Conservation (phyloP, 2,888 invertebrate species). For the Apamea epomidion region DNA sequence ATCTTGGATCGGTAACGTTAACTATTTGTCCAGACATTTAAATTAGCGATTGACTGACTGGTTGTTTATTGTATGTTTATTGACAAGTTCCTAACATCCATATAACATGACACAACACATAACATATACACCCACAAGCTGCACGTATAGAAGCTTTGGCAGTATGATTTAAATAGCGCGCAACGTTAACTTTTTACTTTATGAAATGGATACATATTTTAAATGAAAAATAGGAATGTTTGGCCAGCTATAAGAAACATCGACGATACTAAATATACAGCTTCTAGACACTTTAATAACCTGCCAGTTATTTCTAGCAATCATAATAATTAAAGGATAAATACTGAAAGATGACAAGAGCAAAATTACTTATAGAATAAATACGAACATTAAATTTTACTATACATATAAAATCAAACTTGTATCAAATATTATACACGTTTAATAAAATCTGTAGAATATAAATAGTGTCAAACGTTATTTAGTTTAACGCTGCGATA, state of each 20-base stretch:
- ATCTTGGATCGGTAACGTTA: too few relatives aligned
- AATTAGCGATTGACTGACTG: too few relatives aligned
- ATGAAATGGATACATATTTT: constrained; percentile 5
- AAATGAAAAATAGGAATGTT: constrained; percentile 8
- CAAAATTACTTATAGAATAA: background rate
- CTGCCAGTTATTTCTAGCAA: constrained; percentile 11
- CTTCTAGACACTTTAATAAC: background rate
- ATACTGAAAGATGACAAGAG: background rate
- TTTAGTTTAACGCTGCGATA: constrained; percentile 43
- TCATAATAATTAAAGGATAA: constrained; percentile 12
- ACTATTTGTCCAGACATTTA: too few relatives aligned
- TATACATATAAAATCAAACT: constrained; percentile 26
- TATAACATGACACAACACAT: too few relatives aligned
- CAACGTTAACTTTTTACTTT: background rate
- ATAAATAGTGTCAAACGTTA: constrained; percentile 37
- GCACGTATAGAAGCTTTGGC: background rate
- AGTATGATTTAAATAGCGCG: background rate
- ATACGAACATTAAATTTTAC: constrained; percentile 13
- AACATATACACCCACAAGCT: background rate
- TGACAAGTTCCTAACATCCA: too few relatives aligned
- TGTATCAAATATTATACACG: constrained; percentile 27
- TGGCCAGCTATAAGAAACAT: background rate
- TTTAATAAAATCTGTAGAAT: constrained; percentile 35
- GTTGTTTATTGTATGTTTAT: too few relatives aligned
- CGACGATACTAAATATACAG: background rate